Evolutionary conservation across 2,888 invertebrate genomes (phyloP).

Genomic region (Teleiodes luculella): DNA sequence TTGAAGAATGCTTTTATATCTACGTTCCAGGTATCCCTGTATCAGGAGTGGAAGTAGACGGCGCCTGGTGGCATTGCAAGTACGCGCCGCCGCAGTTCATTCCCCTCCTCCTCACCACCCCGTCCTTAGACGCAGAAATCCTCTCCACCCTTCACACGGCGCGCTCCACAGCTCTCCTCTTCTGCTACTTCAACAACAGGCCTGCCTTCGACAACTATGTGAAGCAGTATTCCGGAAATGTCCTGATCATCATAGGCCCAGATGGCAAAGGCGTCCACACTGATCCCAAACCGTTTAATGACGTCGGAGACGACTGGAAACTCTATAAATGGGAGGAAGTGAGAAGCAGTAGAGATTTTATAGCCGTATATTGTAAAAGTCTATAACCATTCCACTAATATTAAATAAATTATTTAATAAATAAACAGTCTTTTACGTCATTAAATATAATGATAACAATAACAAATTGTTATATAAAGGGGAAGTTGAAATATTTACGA

Average conservation of each 20-base stretch:
- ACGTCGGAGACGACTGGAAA: slow-evolving; percentile 78
- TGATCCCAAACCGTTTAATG: slow-evolving; percentile 83
- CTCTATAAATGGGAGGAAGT: slow-evolving; percentile 79
- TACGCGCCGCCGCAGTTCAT: slow-evolving; percentile 87
- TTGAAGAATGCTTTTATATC: no score
- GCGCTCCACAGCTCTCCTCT: slow-evolving; percentile 80
- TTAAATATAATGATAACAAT: neutral
- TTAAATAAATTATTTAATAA: slow-evolving; percentile 11
- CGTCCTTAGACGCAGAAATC: slow-evolving; percentile 52
- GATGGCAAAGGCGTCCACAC: slow-evolving; percentile 81
- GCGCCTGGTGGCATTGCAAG: slow-evolving; percentile 87
- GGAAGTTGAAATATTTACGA: neutral
- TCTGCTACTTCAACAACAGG: slow-evolving; percentile 90
- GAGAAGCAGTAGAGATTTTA: slow-evolving; percentile 80
- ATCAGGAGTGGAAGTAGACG: slow-evolving; percentile 86
- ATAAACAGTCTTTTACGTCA: slow-evolving; percentile 24
- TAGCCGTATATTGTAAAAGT: slow-evolving; percentile 76
- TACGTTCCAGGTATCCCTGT: slow-evolving; percentile 76
- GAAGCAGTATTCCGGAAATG: slow-evolving; percentile 79
- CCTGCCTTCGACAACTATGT: slow-evolving; percentile 84
- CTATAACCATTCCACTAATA: slow-evolving; percentile 2
- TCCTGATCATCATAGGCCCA: slow-evolving; percentile 87
- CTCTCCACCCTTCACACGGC: slow-evolving; percentile 53
- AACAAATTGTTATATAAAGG: neutral
- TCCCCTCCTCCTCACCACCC: slow-evolving; percentile 76